A percentile compares a stretch with the other conserved stretches of the same genome.
Conservation (phyloP, 2,888 invertebrate species). For the Ctenicera cuprea region DNA sequence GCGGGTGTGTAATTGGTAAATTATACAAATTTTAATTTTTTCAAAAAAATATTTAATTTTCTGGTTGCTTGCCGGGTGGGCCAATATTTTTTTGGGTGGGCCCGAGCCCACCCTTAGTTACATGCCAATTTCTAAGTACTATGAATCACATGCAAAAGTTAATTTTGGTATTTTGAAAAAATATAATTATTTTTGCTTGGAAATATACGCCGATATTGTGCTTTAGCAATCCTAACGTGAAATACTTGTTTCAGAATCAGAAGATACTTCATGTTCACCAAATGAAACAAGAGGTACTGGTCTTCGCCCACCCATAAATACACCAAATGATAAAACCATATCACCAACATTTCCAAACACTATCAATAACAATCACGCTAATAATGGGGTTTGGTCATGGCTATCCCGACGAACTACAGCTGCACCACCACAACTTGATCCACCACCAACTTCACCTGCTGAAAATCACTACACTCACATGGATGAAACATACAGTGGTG, state of each 20-base stretch:
- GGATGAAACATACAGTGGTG: slow-evolving; percentile 78
- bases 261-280: slow-evolving; percentile 5
- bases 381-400: slow-evolving; percentile 70
- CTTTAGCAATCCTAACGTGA: too few species aligned
- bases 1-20: too few species aligned
- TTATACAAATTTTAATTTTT: too few species aligned
- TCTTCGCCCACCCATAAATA: slow-evolving; percentile 62
- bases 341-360: slow-evolving; percentile 61
- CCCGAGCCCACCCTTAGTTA: too few species aligned
- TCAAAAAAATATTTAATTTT: too few species aligned
- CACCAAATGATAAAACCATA: slow-evolving; percentile 68
- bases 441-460: slow-evolving; percentile 74
- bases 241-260: slow-evolving; percentile 26
- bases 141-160: too few species aligned
- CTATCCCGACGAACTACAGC: slow-evolving; percentile 64
- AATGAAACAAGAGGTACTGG: neutral
- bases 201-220: too few species aligned
- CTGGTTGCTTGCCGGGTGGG: too few species aligned
- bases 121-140: too few species aligned
- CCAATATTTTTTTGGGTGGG: too few species aligned
- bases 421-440: slow-evolving; percentile 72
- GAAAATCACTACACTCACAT: slow-evolving; percentile 85
- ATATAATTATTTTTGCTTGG: too few species aligned
- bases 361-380: slow-evolving; percentile 55
- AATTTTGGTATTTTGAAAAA: too few species aligned